Conservation (phyloP, 2,888 invertebrate genomes). For the Epinotia demarniana region DNA sequence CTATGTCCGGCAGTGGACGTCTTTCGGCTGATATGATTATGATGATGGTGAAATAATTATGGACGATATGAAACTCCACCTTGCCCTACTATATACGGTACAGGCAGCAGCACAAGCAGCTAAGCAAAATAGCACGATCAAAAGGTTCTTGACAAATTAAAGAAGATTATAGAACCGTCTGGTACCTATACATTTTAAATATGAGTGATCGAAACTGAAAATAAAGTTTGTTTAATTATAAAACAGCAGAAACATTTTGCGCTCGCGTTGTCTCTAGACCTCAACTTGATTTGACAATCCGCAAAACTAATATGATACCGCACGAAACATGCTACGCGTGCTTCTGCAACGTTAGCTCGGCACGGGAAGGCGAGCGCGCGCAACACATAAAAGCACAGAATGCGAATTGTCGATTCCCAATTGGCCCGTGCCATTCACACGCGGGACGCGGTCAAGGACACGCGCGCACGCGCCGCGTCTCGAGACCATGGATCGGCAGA, state of each 20-base stretch:
- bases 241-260: not conserved
- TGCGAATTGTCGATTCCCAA: constrained; percentile 3
- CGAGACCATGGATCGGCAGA: not conserved
- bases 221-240: not conserved
- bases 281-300: not conserved
- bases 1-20: no score
- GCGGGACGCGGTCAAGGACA: constrained; percentile 20
- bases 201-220: not conserved
- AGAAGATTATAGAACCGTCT: not conserved
- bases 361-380: not conserved
- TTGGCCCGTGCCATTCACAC: not conserved
- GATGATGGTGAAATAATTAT: no score
- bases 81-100: no score
- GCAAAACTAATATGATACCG: not conserved
- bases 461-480: constrained; percentile 4
- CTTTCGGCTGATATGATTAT: no score
- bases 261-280: not conserved
- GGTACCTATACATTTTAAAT: not conserved
- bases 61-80: no score
- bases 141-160: not conserved
- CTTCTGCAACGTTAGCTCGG: not conserved
- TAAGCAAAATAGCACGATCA: no score
- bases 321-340: not conserved
- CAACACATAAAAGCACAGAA: not conserved
- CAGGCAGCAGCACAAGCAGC: no score